Evolutionary conservation across 2,113 vertebrate species (phyloP).

Genomic region (Corythoichthys intestinalis): DNA sequence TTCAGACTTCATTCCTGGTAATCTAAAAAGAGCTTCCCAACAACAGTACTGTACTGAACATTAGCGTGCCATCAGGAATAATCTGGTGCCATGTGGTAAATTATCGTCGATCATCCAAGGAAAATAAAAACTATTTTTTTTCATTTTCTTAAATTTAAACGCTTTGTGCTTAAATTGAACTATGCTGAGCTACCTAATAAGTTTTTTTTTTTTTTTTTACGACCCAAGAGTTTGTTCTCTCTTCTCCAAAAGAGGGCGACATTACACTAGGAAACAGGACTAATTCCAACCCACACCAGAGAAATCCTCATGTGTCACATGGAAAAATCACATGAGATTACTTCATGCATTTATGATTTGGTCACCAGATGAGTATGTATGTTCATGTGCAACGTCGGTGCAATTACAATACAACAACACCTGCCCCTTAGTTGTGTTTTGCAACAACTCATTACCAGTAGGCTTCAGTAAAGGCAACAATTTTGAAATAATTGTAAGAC

Average conservation of each 20-base stretch:
- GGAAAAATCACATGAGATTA: slow-evolving; percentile 9
- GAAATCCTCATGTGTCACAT: slow-evolving; percentile 8
- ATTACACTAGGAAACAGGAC: slow-evolving; percentile 45
- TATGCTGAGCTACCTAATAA: no score
- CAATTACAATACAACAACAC: background rate
- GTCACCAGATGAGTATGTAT: slow-evolving; percentile 1
- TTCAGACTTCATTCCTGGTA: slow-evolving; percentile 19
- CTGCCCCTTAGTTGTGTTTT: background rate
- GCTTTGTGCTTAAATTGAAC: no score
- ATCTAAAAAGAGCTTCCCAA: background rate
- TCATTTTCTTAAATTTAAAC: no score
- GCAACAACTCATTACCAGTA: background rate
- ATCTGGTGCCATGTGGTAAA: no score
- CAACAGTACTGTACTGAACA: no score
- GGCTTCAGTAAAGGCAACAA: slow-evolving; percentile 1
- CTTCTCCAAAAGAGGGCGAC: slow-evolving; percentile 64
- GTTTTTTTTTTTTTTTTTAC: no score
- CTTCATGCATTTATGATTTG: slow-evolving; percentile 7
- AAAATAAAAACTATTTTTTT: no score
- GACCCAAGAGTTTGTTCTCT: background rate
- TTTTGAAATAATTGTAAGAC: slow-evolving; percentile 9
- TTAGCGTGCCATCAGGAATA: no score
- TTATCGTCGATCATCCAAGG: no score
- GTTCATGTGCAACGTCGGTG: background rate
- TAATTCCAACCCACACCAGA: background rate